Conservation (phyloP, 2,888 invertebrate genomes). For the Apamea epomidion region DNA sequence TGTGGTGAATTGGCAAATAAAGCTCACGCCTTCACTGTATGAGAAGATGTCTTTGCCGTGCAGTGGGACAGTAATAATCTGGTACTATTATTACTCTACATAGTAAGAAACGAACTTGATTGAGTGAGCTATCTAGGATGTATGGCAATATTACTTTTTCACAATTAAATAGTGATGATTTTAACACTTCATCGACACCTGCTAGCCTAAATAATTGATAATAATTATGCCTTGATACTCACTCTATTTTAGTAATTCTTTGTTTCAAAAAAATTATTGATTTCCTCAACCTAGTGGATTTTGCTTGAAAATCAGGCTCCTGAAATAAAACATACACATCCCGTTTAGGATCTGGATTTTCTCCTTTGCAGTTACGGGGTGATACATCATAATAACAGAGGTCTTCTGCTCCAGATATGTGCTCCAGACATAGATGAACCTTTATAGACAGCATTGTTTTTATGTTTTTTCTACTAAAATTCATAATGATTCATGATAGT, state of each 20-base stretch:
- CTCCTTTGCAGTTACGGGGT: not conserved
- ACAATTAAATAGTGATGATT: not conserved
- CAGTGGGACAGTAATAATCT: no score
- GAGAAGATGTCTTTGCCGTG: no score
- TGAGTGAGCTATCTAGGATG: not conserved
- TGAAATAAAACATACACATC: slow-evolving; percentile 58
- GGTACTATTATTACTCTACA: not conserved
- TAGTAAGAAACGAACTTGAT: not conserved
- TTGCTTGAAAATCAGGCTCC: slow-evolving; percentile 52
- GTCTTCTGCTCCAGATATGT: not conserved
- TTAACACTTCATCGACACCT: not conserved
- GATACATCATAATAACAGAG: not conserved
- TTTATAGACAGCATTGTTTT: not conserved
- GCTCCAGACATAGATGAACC: not conserved
- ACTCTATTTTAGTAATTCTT: slow-evolving; percentile 79
- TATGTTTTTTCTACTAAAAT: not conserved
- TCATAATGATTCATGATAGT: not conserved
- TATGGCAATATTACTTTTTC: no score
- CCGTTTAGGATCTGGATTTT: not conserved
- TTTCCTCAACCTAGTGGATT: slow-evolving; percentile 56
- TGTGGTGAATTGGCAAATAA: not conserved
- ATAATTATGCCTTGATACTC: slow-evolving; percentile 64
- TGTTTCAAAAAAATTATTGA: slow-evolving; percentile 72
- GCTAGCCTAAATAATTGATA: not conserved
- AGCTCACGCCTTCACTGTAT: no score